Evolutionary conservation across 2,888 invertebrate genomes (phyloP).

Genomic region (Pandemis corylana): DNA sequence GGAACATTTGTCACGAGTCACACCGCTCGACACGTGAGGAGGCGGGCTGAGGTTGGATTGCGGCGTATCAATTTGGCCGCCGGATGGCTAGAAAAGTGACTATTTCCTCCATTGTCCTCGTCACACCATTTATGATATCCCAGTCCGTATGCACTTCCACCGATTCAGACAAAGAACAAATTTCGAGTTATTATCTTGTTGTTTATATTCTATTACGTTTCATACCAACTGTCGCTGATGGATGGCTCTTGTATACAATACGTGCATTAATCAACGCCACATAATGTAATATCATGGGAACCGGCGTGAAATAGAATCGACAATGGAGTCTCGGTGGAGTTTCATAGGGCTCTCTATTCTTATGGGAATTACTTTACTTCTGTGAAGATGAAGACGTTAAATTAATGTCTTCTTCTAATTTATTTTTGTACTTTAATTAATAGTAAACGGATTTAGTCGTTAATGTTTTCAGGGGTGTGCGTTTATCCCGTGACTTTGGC

Average conservation of each 20-base stretch:
- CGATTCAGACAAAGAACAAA: conserved; percentile 14
- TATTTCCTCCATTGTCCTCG: conserved; percentile 61
- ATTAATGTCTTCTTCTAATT: background rate
- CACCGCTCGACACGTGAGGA: conserved; percentile 53
- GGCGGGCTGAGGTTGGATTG: conserved; percentile 52
- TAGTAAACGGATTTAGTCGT: background rate
- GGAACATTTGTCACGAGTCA: conserved; percentile 44
- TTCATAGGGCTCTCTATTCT: conserved; percentile 28
- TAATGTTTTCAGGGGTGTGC: background rate
- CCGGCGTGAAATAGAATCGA: conserved; percentile 44
- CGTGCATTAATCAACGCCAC: conserved; percentile 44
- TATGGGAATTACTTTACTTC: conserved; percentile 22
- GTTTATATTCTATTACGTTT: conserved; percentile 22
- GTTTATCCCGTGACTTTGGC: conserved; percentile 47
- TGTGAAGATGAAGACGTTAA: background rate
- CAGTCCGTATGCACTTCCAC: conserved; percentile 27
- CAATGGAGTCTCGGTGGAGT: conserved; percentile 57
- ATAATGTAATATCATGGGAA: conserved; percentile 43
- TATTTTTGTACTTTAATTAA: conserved; percentile 18
- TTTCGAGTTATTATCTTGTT: conserved; percentile 34
- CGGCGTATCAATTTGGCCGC: conserved; percentile 64
- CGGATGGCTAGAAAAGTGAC: conserved; percentile 69
- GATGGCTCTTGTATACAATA: conserved; percentile 46
- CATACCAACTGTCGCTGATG: conserved; percentile 30
- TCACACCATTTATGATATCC: conserved; percentile 29